Evolutionary conservation across 2,113 vertebrate genomes (phyloP), one percentile per base, ranked within the genome.

Genomic region (Nothocercus nigrocapillus): DNA sequence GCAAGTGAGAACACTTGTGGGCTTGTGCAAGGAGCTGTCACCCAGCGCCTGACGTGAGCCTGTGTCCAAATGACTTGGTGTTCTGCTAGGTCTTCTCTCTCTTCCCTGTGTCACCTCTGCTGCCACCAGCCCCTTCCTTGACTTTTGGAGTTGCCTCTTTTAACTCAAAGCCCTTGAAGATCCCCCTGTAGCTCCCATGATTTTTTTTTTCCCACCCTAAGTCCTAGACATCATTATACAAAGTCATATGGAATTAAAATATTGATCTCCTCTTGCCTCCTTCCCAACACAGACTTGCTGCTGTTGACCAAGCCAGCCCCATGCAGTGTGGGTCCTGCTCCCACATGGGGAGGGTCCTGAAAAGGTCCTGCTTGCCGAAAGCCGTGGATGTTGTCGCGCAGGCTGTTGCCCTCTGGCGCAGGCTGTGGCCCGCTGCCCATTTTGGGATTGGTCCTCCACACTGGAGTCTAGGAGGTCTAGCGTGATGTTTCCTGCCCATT

Each of bases 221-320:
- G 20, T 40, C 63, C 40, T 22, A 61, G 59, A n/a, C 30, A 8
- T 36, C 32, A 30, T 42, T 38, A 19, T 8, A 21, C 30, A 56
- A 78, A 86, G 58, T 14, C 5, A 54, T 25, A 0, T 22, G 49
- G 22, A 94, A 61, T 56, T 27, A 51, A 53, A 11, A 1, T 14
- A 27, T 30, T 40, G 49, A 22, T 32, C 8, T 85, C 13, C 32
- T 15, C 2, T 70, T 47, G 27, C 4, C 9, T 10, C 3, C n/a
- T 53, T 13, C 49, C 51, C 45, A 16, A 30, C 2, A 1, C 54
- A 22, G 30, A 10, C 0, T 1, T 0, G 0, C 19, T 68, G 51
- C 62, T 76, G 25, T 18, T 81, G 67, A 67, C 76, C 32, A 7
- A 19, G 34, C 21, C 62, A 91, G 56, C 63, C 40, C 66, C 17